Evolutionary conservation across 2,888 invertebrate genomes (phyloP).

Genomic region (Apodemia duryi): DNA sequence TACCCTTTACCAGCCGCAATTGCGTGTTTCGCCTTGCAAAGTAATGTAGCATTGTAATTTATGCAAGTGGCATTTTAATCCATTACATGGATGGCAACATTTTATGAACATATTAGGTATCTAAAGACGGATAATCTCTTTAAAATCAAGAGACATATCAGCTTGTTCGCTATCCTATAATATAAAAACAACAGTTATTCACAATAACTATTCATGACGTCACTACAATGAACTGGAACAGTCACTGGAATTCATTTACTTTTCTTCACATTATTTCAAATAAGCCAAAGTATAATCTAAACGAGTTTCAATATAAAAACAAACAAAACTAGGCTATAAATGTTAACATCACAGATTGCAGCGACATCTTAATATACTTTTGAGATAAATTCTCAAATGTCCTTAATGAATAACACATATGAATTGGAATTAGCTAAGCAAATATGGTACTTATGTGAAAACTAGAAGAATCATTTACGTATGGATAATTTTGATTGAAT

Average conservation of each 20-base stretch:
- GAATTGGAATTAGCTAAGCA: constrained; percentile 3
- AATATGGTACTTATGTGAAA: not conserved
- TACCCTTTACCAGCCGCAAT: no score
- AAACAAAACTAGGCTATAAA: not conserved
- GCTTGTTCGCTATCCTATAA: no score
- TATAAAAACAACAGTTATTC: not conserved
- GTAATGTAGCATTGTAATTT: no score
- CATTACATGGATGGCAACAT: no score
- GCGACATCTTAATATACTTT: not conserved
- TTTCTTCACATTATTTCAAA: not conserved
- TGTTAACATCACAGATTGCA: constrained; percentile 1
- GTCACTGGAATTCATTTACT: not conserved
- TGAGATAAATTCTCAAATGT: constrained; percentile 1
- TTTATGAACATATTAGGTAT: no score
- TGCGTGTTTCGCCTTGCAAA: no score
- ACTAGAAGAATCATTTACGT: not conserved
- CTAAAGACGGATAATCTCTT: no score
- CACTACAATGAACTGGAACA: not conserved
- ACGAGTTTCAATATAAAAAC: constrained; percentile 1
- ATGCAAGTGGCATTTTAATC: no score
- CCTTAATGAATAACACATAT: constrained; percentile 4
- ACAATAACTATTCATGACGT: no score
- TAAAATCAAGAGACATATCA: no score
- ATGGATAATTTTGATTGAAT: not conserved
- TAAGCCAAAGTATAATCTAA: not conserved